A percentile compares a stretch with the other conserved stretches of the same genome.
Evolutionary conservation across 2,113 vertebrate genomes (phyloP).

Genomic region (Ibidorhyncha struthersii): DNA sequence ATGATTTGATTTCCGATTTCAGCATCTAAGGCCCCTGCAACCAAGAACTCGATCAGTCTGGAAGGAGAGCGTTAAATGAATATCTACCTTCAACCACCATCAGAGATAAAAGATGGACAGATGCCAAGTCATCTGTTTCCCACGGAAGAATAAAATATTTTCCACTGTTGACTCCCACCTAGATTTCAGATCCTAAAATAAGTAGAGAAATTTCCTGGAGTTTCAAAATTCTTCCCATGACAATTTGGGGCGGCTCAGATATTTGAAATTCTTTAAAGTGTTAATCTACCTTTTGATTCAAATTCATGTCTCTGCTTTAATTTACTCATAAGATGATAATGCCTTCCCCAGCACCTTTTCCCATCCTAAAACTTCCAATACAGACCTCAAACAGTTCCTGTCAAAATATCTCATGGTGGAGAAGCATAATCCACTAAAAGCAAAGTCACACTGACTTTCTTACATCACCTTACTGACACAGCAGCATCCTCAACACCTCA

Average conservation of each 20-base stretch:
- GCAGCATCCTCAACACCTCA: neutral
- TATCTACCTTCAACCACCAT: neutral
- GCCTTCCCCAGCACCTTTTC: neutral
- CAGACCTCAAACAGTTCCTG: neutral
- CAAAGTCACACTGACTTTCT: neutral
- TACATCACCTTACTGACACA: neutral
- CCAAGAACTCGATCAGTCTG: neutral
- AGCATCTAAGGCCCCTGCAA: neutral
- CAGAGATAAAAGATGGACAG: neutral
- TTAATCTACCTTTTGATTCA: neutral
- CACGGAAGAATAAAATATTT: neutral
- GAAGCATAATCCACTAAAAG: neutral
- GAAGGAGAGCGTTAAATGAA: neutral
- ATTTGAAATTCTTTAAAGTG: neutral
- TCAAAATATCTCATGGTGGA: neutral
- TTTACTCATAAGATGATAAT: neutral
- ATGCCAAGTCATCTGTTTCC: neutral
- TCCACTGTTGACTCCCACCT: neutral
- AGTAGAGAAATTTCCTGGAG: neutral
- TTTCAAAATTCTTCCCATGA: neutral
- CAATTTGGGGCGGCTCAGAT: neutral
- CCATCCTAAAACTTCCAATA: neutral
- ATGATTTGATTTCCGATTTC: neutral
- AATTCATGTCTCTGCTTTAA: neutral
- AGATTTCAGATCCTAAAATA: neutral